Evolutionary conservation across 1,140 invertebrate species (phyloP), one percentile per base, ranked within the genome.

Genomic region (Temnothorax nylanderi): DNA sequence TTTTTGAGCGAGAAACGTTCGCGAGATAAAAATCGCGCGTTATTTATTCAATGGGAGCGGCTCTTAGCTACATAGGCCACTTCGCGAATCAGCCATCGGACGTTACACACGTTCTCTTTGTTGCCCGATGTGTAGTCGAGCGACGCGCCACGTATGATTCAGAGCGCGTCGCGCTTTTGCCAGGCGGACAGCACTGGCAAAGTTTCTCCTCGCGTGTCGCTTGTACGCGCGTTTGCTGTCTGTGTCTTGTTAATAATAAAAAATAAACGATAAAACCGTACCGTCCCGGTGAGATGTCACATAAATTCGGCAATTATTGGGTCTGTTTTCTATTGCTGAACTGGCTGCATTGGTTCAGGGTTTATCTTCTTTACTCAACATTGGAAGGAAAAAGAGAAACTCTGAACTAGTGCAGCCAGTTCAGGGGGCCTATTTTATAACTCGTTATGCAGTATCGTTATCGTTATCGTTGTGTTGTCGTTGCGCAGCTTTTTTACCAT

Each of bases 11-110:
- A 13, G n/a, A 21, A 44, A 65, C 37, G 18, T 54, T 34, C 10
- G 18, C 16, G 8, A 58, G 34, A 75, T 60, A 60, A 58, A 75
- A 58, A 75, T 60, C 34, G 49, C 4, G 32, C 4, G 21, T 60
- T 75, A 75, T 58, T 75, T 75, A 60, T 75, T 13, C 13, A 41
- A 4, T 44, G 72, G 72, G 51, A 75, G 54, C 21, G 72, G 72
- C 37, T 37, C 10, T 11, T 13, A 58, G 32, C 26, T 58, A 32
- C 34, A 44, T 13, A 75, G 18, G 8, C 72, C n/a, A 75, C 54
- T 75, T 60, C 16, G 11, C 54, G 13, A 60, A 44, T 75, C 71
- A 56, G 10, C 18, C 71, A 21, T 74, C 54, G 72, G 34, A 60
- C 37, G 21, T 75, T 58, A 58, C n/a, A 60, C 8, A 75, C 34